phyloP scores from a whole-genome alignment of 2,113 vertebrate species.

The Microcebus griseorufus region DNA sequence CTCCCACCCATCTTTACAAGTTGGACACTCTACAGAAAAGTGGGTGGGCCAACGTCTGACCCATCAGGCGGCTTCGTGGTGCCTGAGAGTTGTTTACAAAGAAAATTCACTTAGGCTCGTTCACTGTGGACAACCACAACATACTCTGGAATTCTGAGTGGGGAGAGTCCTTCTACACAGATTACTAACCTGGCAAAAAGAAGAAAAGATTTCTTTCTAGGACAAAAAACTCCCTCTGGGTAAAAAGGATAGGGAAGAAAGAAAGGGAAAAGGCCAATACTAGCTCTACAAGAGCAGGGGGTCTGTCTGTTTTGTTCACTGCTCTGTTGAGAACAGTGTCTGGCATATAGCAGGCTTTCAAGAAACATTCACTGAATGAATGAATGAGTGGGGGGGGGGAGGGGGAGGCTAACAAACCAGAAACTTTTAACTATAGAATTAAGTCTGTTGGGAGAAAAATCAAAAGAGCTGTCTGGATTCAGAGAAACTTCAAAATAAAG shows the following conservation, averaged over 20 bases:
- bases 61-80: conserved; percentile 12
- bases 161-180: neutral
- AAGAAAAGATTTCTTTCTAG: neutral
- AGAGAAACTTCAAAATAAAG: neutral
- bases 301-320: neutral
- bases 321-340: neutral
- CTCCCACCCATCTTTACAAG: conserved; percentile 42
- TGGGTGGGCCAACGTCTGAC: neutral
- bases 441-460: neutral
- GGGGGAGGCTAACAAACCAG: neutral
- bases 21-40: neutral
- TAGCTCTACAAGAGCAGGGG: neutral
- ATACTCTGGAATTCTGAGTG: neutral
- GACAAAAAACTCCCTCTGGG: neutral
- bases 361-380: neutral
- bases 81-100: conserved; percentile 61
- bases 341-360: neutral
- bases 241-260: neutral
- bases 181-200: neutral
- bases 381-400: neutral
- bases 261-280: neutral
- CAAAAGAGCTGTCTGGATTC: neutral
- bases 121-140: neutral
- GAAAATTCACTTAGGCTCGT: conserved; percentile 37
- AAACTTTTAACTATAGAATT: neutral